phyloP scores from a whole-genome alignment of 2,113 vertebrate species.

The Menidia beryllina region DNA sequence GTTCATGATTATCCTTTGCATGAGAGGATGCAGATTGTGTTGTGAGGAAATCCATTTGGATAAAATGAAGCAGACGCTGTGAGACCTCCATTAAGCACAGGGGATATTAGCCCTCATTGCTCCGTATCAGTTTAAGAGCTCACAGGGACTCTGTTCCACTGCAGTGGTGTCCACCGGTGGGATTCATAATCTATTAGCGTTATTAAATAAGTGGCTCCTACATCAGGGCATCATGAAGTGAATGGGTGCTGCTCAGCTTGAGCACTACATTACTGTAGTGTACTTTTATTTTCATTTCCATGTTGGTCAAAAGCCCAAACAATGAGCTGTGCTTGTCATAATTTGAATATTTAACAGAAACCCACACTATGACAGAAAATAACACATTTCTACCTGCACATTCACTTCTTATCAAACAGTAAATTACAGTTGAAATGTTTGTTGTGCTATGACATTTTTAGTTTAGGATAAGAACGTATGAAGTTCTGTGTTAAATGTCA shows the following conservation, averaged over 20 bases:
- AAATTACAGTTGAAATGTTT: no score
- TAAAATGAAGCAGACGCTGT: not conserved
- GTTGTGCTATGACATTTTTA: no score
- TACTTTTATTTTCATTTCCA: not conserved
- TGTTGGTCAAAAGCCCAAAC: no score
- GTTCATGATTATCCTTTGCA: not conserved
- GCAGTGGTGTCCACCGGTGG: slow-evolving; percentile 24
- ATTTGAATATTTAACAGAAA: no score
- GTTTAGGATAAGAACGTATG: no score
- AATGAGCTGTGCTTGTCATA: no score
- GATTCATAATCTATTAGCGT: slow-evolving; percentile 39
- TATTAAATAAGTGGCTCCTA: slow-evolving; percentile 32
- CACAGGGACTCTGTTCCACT: slow-evolving; percentile 2
- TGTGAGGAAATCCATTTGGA: slow-evolving; percentile 2
- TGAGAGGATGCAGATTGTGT: not conserved
- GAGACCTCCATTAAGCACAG: slow-evolving; percentile 42
- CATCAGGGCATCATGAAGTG: not conserved
- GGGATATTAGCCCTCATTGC: slow-evolving; percentile 36
- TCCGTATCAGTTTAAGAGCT: slow-evolving; percentile 16
- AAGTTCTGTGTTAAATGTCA: no score
- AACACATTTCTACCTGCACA: no score
- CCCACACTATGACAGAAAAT: no score
- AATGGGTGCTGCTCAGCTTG: not conserved
- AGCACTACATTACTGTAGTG: not conserved
- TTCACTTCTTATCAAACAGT: no score